Evolutionary conservation across 2,113 vertebrate species (phyloP).

Genomic region (Labeo catla): DNA sequence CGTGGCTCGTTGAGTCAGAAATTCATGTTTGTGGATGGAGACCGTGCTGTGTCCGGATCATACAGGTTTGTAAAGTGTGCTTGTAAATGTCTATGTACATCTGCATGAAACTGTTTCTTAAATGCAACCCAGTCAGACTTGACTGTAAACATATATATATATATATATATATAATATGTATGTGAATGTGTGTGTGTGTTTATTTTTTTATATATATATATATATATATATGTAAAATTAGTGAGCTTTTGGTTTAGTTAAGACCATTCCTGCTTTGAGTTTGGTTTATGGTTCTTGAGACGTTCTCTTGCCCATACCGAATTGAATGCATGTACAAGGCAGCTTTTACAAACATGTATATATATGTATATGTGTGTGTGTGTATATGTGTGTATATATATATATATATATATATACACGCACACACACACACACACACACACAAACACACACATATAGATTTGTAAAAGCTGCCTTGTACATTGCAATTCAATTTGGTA

Average conservation of each 20-base stretch:
- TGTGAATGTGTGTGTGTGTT: no score
- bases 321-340: neutral
- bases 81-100: neutral
- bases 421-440: no score
- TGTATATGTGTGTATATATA: no score
- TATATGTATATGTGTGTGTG: no score
- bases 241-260: neutral
- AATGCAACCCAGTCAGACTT: neutral
- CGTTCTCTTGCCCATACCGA: neutral
- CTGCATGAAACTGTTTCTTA: neutral
- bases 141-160: no score
- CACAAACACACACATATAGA: no score
- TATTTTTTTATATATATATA: no score
- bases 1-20: slow-evolving; percentile 87
- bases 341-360: no score
- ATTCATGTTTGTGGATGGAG: slow-evolving; percentile 95
- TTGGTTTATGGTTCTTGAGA: neutral
- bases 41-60: slow-evolving; percentile 90
- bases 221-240: no score
- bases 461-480: neutral
- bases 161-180: no score
- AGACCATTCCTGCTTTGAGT: neutral
- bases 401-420: no score
- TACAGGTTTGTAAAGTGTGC: slow-evolving; percentile 87
- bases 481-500: neutral